These are phyloP conservation scores for Brachionichthys hirsutus DNA, from an alignment of 2,113 vertebrate species.

Conservation along the genomic window DNA sequence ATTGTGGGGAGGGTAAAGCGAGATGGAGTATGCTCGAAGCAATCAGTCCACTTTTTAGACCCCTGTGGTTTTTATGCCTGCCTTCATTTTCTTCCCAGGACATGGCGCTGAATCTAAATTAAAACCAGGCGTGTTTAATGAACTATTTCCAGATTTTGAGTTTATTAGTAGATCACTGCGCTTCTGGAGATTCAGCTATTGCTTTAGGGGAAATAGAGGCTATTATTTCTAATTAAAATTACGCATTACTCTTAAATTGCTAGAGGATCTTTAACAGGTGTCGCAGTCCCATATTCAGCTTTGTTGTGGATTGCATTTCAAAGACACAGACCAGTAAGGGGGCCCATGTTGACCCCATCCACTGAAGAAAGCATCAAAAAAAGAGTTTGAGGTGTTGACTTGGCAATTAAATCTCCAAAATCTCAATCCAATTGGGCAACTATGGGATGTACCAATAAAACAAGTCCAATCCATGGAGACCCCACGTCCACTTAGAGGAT, in stretches of 20 bases:
- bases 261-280: neutral
- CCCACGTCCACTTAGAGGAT: too few relatives aligned
- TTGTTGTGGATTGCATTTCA: too few relatives aligned
- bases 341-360: too few relatives aligned
- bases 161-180: neutral
- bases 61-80: slow-evolving; percentile 23
- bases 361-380: too few relatives aligned
- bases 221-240: slow-evolving; percentile 28
- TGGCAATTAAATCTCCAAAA: too few relatives aligned
- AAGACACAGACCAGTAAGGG: too few relatives aligned
- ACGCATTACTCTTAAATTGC: neutral
- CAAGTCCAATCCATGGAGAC: slow-evolving; percentile 2
- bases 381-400: too few relatives aligned
- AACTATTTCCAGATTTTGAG: slow-evolving; percentile 1
- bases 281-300: too few relatives aligned
- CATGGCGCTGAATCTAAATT: slow-evolving; percentile 40
- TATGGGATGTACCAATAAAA: neutral
- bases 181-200: neutral
- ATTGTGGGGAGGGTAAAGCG: slow-evolving; percentile 1
- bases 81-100: slow-evolving; percentile 34
- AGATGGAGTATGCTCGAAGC: slow-evolving; percentile 45
- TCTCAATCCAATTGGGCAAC: too few relatives aligned
- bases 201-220: neutral
- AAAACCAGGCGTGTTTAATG: slow-evolving; percentile 21
- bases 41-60: slow-evolving; percentile 36